These are phyloP conservation scores for Xanthorhoe designata DNA, from an alignment of 2,888 invertebrate species.

Conservation along the genomic window DNA sequence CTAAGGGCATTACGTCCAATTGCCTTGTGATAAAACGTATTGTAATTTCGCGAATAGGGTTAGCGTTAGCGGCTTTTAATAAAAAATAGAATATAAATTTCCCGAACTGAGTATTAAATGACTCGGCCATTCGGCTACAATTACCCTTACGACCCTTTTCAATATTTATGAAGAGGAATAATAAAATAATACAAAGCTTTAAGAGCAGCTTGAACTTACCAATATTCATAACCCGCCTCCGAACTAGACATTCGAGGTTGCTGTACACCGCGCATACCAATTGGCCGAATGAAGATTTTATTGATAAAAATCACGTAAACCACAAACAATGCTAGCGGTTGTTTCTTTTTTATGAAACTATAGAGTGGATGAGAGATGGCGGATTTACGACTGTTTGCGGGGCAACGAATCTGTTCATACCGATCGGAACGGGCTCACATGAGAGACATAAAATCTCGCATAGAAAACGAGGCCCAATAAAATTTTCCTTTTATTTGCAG, in stretches of 20 bases:
- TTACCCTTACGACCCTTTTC: slow-evolving; percentile 44
- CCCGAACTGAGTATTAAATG: slow-evolving; percentile 35
- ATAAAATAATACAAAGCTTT: slow-evolving; percentile 35
- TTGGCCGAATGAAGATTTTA: slow-evolving; percentile 56
- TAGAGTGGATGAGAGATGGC: slow-evolving; percentile 68
- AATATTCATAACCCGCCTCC: slow-evolving; percentile 32
- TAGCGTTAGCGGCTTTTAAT: slow-evolving; percentile 37
- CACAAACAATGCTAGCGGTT: slow-evolving; percentile 53
- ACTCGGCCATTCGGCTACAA: slow-evolving; percentile 40
- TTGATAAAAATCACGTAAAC: slow-evolving; percentile 71
- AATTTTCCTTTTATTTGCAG: slow-evolving; percentile 63
- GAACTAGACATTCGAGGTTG: slow-evolving; percentile 30
- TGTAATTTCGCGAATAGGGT: slow-evolving; percentile 40
- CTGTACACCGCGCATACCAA: slow-evolving; percentile 44
- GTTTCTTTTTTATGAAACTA: slow-evolving; percentile 59
- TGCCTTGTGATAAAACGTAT: slow-evolving; percentile 45
- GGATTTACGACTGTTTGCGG: slow-evolving; percentile 75
- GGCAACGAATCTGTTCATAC: slow-evolving; percentile 67
- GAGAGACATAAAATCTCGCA: slow-evolving; percentile 67
- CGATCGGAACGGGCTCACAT: slow-evolving; percentile 53
- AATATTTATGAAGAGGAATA: slow-evolving; percentile 43
- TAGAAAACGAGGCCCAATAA: slow-evolving; percentile 61
- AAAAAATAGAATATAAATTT: slow-evolving; percentile 40
- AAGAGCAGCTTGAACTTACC: slow-evolving; percentile 31
- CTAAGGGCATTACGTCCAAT: slow-evolving; percentile 43